Conservation (phyloP, 2,113 vertebrate genomes). For the Morone chrysops region DNA sequence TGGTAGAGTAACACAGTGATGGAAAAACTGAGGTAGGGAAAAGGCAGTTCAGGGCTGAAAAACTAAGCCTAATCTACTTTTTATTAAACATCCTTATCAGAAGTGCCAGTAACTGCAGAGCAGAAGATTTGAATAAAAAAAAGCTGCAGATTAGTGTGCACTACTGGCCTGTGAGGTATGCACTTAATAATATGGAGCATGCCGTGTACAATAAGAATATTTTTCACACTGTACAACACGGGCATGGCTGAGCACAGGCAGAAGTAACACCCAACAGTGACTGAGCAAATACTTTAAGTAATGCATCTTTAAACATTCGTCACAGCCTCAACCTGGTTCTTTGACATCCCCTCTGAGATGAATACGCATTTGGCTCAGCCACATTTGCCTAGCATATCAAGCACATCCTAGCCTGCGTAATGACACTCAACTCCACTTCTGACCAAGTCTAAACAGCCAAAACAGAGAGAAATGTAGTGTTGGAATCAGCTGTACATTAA, state of each 20-base stretch:
- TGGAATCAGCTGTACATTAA: not conserved
- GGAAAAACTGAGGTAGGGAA: not conserved
- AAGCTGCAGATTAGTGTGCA: slow-evolving; percentile 36
- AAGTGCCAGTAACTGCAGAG: slow-evolving; percentile 8
- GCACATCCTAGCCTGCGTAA: too few relatives aligned
- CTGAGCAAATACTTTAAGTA: slow-evolving; percentile 14
- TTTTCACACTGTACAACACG: not conserved
- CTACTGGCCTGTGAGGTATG: slow-evolving; percentile 14
- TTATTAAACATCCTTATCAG: slow-evolving; percentile 26
- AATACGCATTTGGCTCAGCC: slow-evolving; percentile 4
- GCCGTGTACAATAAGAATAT: not conserved
- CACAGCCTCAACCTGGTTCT: not conserved
- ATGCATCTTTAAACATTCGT: slow-evolving; percentile 5
- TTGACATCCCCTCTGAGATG: not conserved
- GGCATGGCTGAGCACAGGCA: slow-evolving; percentile 1
- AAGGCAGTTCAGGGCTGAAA: not conserved
- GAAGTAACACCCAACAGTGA: not conserved
- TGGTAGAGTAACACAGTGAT: not conserved
- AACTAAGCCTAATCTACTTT: slow-evolving; percentile 30
- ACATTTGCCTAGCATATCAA: not conserved
- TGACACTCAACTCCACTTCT: not conserved
- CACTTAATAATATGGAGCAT: slow-evolving; percentile 11
- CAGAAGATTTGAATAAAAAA: slow-evolving; percentile 16
- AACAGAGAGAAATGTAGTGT: not conserved
- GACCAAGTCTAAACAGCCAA: not conserved